These are phyloP conservation scores for Miniopterus natalensis DNA, from an alignment of 2,113 vertebrate genomes.

Conservation along the genomic window DNA sequence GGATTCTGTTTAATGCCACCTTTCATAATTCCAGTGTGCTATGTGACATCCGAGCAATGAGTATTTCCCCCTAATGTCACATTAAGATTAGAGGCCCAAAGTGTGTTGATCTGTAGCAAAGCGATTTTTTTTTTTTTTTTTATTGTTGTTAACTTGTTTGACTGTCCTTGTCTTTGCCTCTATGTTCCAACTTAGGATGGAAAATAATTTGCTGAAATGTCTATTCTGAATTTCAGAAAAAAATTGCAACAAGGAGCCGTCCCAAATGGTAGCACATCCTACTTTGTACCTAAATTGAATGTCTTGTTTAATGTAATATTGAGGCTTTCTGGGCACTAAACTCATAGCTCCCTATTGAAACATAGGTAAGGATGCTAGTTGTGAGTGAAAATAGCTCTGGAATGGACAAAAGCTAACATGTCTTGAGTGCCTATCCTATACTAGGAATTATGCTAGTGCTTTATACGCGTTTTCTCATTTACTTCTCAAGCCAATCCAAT, in stretches of 20 bases:
- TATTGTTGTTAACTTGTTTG: slow-evolving; percentile 38
- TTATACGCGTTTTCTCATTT: slow-evolving; percentile 4
- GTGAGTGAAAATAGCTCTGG: neutral
- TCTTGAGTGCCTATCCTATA: neutral
- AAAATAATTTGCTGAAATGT: slow-evolving; percentile 8
- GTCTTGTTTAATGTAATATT: slow-evolving; percentile 15
- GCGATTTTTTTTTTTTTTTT: neutral
- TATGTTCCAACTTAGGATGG: neutral
- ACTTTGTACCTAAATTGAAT: slow-evolving; percentile 40
- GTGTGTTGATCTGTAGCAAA: slow-evolving; percentile 40
- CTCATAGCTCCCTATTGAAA: neutral
- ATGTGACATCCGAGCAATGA: slow-evolving; percentile 10
- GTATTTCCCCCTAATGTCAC: neutral
- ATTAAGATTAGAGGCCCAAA: slow-evolving; percentile 27
- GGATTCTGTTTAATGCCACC: slow-evolving; percentile 20
- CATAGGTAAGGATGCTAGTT: neutral
- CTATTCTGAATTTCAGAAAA: slow-evolving; percentile 59
- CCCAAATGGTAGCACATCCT: neutral
- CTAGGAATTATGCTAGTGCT: neutral
- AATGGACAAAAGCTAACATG: neutral
- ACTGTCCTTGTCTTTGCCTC: slow-evolving; percentile 31
- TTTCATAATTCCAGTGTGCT: slow-evolving; percentile 63
- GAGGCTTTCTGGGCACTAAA: neutral
- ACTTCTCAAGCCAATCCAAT: neutral
- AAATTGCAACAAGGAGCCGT: neutral